Percentiles rank a stretch among this genome's conserved stretches.
Conservation (phyloP, 2,113 vertebrate genomes). For the Lepisosteus oculatus region DNA sequence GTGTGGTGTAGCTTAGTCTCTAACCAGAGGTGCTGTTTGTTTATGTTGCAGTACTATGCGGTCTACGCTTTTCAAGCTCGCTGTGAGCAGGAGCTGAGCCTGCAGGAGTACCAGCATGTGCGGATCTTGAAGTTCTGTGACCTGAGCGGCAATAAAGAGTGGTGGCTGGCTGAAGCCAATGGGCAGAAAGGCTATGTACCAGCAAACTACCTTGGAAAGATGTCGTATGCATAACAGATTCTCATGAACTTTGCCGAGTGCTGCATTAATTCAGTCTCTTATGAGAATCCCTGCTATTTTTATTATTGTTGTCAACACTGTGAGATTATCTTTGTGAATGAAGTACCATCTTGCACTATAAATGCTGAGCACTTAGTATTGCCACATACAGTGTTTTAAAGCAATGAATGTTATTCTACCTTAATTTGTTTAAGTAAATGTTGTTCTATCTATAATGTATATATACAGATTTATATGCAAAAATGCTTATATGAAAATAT, state of each 20-base stretch:
- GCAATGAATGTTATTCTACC: background rate
- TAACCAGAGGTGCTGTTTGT: conserved; percentile 13
- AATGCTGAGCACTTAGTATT: conserved; percentile 51
- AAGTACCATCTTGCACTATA: conserved; percentile 20
- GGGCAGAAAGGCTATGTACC: conserved; percentile 92
- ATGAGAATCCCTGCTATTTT: background rate
- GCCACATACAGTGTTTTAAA: conserved; percentile 51
- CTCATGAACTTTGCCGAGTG: background rate
- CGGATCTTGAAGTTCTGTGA: conserved; percentile 85
- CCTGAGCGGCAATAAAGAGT: conserved; percentile 89
- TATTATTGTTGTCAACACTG: background rate
- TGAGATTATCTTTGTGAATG: conserved; percentile 8
- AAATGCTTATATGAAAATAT: conserved; percentile 21
- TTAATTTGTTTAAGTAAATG: conserved; percentile 18
- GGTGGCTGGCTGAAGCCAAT: conserved; percentile 92
- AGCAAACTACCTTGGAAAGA: conserved; percentile 92
- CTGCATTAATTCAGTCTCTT: background rate
- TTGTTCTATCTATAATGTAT: conserved; percentile 40
- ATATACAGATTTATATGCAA: conserved; percentile 16
- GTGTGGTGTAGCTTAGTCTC: too few species aligned
- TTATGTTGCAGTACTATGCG: conserved; percentile 82
- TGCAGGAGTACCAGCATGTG: conserved; percentile 88
- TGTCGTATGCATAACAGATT: conserved; percentile 83
- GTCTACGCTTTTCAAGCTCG: conserved; percentile 91
- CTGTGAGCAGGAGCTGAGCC: conserved; percentile 85